Base-by-base conservation (phyloP, 2,888 invertebrate genomes). In the Lysandra coridon region DNA sequence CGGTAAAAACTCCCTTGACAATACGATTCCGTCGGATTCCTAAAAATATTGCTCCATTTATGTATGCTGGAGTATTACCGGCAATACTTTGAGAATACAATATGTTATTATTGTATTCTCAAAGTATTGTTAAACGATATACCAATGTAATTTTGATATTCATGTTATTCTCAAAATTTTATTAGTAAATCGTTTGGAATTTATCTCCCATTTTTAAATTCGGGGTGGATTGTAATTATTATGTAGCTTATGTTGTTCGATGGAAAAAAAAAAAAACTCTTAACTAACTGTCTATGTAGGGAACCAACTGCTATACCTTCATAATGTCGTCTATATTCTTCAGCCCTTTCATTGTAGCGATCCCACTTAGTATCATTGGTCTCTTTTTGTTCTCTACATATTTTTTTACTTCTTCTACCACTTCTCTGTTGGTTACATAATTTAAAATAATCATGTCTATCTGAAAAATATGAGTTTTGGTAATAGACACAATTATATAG, bases 1-100 rank as follows among this genome's bases (percentile, higher is more conserved):
- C 5, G 89, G 83, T 5, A 92, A 83, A 83, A 87, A 90, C 80
- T 91, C 91, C 82, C 92, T 86, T 2, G 88, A 84, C 7, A 93
- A 80, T 76, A 92, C 81, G 74, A 93, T 85, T 12, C 89, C 91
- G 76, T 92, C 92, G 1, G 88, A 83, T 84, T 88, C 89, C 93
- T 93, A 5, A 83, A 83, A 82, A 79, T 75, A 5, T 77, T 75
- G 53, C n/a, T 44, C 12, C 30, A 14, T 40, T 44, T 33, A 60
- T 57, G 57, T 57, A 17, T 57, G 30, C 30, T 30, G 64, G 30
- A 64, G 30, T 30, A 62, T 62, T 64, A 64, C 64, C 64, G 64
- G 30, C 33, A 33, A 30, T 64, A 64, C 30, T 14, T 64, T 64
- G 3, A 64, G 3, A 64, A 64, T 64, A 64, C 30, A 33, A 37